Evolutionary conservation across 2,113 vertebrate species (phyloP).

Genomic region (Amia ocellicauda): DNA sequence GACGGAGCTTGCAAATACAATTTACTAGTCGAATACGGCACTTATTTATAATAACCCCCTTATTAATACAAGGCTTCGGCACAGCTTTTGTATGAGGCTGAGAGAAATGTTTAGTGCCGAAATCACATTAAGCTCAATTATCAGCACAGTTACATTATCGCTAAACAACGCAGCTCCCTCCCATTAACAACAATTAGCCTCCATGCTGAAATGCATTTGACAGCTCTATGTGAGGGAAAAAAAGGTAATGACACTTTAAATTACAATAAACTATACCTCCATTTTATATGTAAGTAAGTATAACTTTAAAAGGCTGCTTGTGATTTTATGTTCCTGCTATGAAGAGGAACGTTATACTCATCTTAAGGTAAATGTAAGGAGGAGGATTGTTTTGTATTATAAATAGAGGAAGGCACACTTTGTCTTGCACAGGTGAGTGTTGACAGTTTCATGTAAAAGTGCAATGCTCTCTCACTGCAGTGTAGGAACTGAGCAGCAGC

Average conservation of each 20-base stretch:
- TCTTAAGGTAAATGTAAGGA: not conserved
- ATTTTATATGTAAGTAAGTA: slow-evolving; percentile 25
- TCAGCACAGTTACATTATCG: slow-evolving; percentile 28
- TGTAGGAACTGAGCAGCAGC: too few species aligned
- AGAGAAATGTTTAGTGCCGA: slow-evolving; percentile 25
- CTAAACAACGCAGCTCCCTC: slow-evolving; percentile 29
- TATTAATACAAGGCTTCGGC: slow-evolving; percentile 23
- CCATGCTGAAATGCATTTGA: slow-evolving; percentile 31
- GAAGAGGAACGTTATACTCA: not conserved
- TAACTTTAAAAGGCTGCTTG: slow-evolving; percentile 26
- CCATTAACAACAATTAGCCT: slow-evolving; percentile 42
- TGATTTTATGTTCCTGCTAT: slow-evolving; percentile 4
- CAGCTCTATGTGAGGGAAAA: slow-evolving; percentile 29
- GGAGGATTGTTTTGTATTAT: too few species aligned
- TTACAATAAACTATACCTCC: slow-evolving; percentile 23
- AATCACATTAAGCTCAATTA: slow-evolving; percentile 38
- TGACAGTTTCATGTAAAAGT: too few species aligned
- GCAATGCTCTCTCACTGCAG: too few species aligned
- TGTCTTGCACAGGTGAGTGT: too few species aligned
- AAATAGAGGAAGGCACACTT: too few species aligned
- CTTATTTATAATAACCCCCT: slow-evolving; percentile 13
- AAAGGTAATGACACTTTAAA: slow-evolving; percentile 39
- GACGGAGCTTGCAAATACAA: slow-evolving; percentile 11
- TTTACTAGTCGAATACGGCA: slow-evolving; percentile 4
- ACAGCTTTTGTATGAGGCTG: slow-evolving; percentile 1